These are phyloP conservation scores for Agrotis puta DNA, from an alignment of 2,888 invertebrate genomes.

Conservation along the genomic window DNA sequence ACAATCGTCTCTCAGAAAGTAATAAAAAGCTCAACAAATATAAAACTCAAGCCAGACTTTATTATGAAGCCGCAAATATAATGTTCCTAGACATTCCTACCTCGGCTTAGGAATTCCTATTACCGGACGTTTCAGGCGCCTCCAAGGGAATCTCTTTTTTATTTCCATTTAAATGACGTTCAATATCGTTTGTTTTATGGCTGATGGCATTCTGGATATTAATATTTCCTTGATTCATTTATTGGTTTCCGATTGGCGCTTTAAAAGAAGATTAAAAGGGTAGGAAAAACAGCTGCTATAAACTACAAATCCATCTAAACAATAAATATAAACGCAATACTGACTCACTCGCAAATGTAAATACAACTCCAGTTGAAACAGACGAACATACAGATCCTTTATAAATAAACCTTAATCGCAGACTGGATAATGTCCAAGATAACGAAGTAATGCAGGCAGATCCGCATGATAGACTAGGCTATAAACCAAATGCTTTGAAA, in stretches of 20 bases:
- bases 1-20: slow-evolving; percentile 1
- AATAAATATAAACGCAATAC: slow-evolving; percentile 41
- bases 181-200: slow-evolving; percentile 42
- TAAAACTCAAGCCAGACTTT: slow-evolving; percentile 34
- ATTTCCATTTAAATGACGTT: slow-evolving; percentile 45
- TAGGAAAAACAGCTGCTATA: slow-evolving; percentile 13
- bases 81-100: slow-evolving; percentile 46
- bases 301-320: slow-evolving; percentile 26
- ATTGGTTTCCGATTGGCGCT: slow-evolving; percentile 13
- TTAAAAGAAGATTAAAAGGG: no score
- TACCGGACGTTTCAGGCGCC: slow-evolving; percentile 39
- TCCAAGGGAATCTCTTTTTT: slow-evolving; percentile 43
- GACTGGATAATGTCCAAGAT: slow-evolving; percentile 45
- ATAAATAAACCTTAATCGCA: slow-evolving; percentile 51
- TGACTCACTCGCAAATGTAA: slow-evolving; percentile 52
- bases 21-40: slow-evolving; percentile 29
- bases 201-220: slow-evolving; percentile 10
- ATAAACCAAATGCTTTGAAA: slow-evolving; percentile 46
- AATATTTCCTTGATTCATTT: slow-evolving; percentile 8
- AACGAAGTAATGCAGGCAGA: slow-evolving; percentile 29
- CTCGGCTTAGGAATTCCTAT: slow-evolving; percentile 52
- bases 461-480: slow-evolving; percentile 33
- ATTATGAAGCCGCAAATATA: slow-evolving; percentile 47
- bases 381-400: slow-evolving; percentile 40
- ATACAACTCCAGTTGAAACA: slow-evolving; percentile 34